Base-by-base conservation (phyloP, 2,797 vertebrate species). In the Aeoliscus strigatus region DNA sequence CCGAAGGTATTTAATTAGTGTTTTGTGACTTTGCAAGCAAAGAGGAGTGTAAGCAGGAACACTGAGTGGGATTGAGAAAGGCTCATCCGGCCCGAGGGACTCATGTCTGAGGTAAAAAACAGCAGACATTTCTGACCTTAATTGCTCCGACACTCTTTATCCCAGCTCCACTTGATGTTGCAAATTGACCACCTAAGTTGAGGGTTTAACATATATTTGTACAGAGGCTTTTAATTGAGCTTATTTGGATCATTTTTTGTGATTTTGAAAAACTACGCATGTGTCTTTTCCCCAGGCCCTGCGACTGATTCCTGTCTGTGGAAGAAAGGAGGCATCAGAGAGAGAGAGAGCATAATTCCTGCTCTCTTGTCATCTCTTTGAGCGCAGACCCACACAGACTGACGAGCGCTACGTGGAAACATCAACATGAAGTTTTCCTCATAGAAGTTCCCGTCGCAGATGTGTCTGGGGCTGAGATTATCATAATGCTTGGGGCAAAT, bases 311-410 rank as follows among this genome's bases (percentile, higher is more conserved):
- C 44, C 23, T 31, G 43, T 74, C 50, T 49, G 51, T 53, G 40
- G 31, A 23, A 53, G 27, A 52, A 56, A 55, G 53, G 42, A 75
- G 51, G 51, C 61, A 50, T 48, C 38, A 10, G 53, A 71, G 41
- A 45, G 31, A 48, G 53, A 71, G 41, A 45, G 31, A 48, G 35
- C 36, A 37, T 32, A 39, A 14, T 63, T 48, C 17, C 18, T 41
- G 12, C 15, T 23, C 46, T 41, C 47, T 67, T 60, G 34, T 60
- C 55, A 30, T 66, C 58, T 64, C 51, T 70, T 53, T 73, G 53
- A 76, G 60, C 11, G 5, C 35, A 39, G 39, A 12, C 33, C n/a
- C 39, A 44, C 39, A 53, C 51, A 48, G 27, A 33, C 58, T 25
- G 39, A 51, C 12, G 40, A 60, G 42, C 25, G 28, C 2, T n/a